Percentiles rank a stretch among this genome's conserved stretches.
These are phyloP conservation scores for Parasteatoda tepidariorum DNA, from an alignment of 1,140 invertebrate species.

Conservation along the genomic window DNA sequence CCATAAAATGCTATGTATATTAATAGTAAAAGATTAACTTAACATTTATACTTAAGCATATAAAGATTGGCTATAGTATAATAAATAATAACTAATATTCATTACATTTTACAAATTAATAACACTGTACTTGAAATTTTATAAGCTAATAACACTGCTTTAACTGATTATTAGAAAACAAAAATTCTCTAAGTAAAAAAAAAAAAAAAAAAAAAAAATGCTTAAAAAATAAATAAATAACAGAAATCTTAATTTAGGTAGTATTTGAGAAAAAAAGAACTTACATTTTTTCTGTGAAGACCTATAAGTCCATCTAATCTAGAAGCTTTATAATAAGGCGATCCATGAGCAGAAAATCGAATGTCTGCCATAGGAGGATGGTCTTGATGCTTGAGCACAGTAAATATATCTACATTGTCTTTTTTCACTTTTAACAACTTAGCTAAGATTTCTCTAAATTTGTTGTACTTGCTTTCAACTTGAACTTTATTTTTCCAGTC, in stretches of 20 bases:
- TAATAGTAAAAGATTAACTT: no score
- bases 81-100: no score
- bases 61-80: no score
- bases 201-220: not conserved
- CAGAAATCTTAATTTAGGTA: no score
- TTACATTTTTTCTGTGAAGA: constrained; percentile 89
- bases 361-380: constrained; percentile 92
- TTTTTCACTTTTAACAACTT: constrained; percentile 84
- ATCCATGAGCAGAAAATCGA: constrained; percentile 93
- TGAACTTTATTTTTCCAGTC: constrained; percentile 85
- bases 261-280: constrained; percentile 19
- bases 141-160: no score
- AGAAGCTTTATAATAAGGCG: constrained; percentile 94
- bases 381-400: constrained; percentile 86
- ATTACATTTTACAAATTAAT: no score
- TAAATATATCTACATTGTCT: constrained; percentile 95
- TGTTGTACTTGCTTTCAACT: constrained; percentile 86
- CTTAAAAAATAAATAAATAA: no score
- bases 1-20: no score
- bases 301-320: constrained; percentile 92
- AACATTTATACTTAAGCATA: no score
- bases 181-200: not conserved
- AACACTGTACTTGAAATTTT: no score
- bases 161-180: not conserved
- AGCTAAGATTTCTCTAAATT: constrained; percentile 85